Base-by-base conservation (phyloP, 1,140 invertebrate species). In the Galleria mellonella region DNA sequence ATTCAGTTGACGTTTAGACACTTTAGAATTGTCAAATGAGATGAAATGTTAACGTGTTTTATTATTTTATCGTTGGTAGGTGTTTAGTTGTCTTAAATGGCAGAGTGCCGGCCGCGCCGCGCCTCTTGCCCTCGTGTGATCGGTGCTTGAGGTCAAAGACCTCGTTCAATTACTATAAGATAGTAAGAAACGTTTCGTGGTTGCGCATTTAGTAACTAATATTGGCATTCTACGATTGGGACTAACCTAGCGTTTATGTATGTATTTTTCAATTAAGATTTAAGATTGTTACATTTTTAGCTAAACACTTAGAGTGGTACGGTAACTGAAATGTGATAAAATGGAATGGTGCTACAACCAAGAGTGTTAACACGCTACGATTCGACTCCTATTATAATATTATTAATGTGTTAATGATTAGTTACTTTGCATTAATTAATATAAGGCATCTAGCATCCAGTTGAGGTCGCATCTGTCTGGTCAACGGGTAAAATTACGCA, bases 281-380 rank as follows among this genome's bases (percentile, higher is more conserved):
- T 86, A 87, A 87, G 79, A 86, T 86, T 87, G 84, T 87, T 87
- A 86, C 82, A 87, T 78, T 84, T 83, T 86, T 86, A 87, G 84
- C 86, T 85, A 87, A 87, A 86, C 78, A 82, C 74, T 86, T 87
- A 87, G 86, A 85, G 83, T 86, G 86, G 83, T 87, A 87, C 83
- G 83, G 83, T 86, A 87, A 87, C 85, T 74, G 85, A 87, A 87
- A 86, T 87, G 86, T 87, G 86, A 87, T 87, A 87, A 85, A 87
- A 86, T 72, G 86, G 84, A 83, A 86, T 86, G 86, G 86, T 87
- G 86, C 84, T 87, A 86, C 81, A 83, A 83, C 78, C 83, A 76
- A 79, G 78, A 76, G 78, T 85, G 77, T 82, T 74, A 81, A 79
- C 73, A 78, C 77, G 82, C 75, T 82, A 78, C 78, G 82, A 83